These are phyloP conservation scores for Dasypogon diadema DNA, from an alignment of 2,888 invertebrate genomes.

Conservation along the genomic window DNA sequence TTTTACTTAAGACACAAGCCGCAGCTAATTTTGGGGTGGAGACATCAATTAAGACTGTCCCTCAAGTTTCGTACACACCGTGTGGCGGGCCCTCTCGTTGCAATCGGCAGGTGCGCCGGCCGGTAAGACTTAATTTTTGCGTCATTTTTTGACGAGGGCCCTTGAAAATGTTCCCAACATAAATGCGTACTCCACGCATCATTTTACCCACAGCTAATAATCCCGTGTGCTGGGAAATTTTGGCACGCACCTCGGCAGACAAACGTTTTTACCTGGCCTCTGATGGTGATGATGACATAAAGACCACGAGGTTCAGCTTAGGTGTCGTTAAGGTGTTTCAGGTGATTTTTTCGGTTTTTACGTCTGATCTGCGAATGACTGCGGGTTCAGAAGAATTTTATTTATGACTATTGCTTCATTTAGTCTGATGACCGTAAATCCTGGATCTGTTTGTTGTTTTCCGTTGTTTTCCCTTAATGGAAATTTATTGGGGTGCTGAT, in stretches of 20 bases:
- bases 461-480: slow-evolving; percentile 39
- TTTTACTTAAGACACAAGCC: slow-evolving; percentile 36
- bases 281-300: slow-evolving; percentile 41
- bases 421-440: slow-evolving; percentile 46
- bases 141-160: slow-evolving; percentile 20
- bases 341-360: slow-evolving; percentile 27
- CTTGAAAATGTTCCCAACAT: background rate
- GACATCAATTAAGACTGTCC: slow-evolving; percentile 53
- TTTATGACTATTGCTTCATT: slow-evolving; percentile 21
- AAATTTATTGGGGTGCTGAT: slow-evolving; percentile 32
- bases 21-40: slow-evolving; percentile 54
- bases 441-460: slow-evolving; percentile 27
- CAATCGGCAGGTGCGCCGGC: slow-evolving; percentile 16
- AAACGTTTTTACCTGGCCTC: slow-evolving; percentile 35
- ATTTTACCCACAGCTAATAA: slow-evolving; percentile 1
- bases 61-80: slow-evolving; percentile 22
- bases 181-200: background rate
- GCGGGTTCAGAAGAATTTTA: slow-evolving; percentile 2
- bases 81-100: slow-evolving; percentile 2
- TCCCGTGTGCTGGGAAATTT: background rate
- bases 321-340: slow-evolving; percentile 40
- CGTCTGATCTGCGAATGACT: background rate
- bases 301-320: slow-evolving; percentile 7
- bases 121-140: slow-evolving; percentile 30
- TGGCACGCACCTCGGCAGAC: slow-evolving; percentile 36